Evolutionary conservation across 2,797 vertebrate genomes (phyloP), one percentile per base, ranked within the genome.

Genomic region (Cacajao melanocephalus): DNA sequence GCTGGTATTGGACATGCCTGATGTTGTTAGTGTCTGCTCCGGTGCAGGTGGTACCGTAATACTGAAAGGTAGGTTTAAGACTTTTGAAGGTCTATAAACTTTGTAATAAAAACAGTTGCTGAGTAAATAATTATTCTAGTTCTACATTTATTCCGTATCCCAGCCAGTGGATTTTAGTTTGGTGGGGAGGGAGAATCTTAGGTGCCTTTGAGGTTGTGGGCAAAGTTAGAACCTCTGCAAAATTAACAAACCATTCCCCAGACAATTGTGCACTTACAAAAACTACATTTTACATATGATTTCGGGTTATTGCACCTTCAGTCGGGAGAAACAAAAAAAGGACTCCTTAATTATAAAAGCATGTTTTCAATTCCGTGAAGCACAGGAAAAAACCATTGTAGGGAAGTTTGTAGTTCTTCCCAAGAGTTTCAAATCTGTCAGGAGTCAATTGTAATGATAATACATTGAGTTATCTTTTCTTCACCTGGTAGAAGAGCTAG

Each of bases 1-100:
- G 94, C 99, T 99, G 99, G 98, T 99, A 73, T 96, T 97, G 36
- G 99, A 99, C 75, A 99, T 99, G 99, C 99, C 99, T 0, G 99
- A 99, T 13, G 99, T 99, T 48, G 99, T 99, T 67, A 97, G 88
- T 1, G 2, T 99, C 70, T 93, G 97, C 50, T 97, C 97, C 36
- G 88, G 26, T 3, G 5, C 57, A 13, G 98, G 99, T 81, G 99
- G 99, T 20, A 94, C 75, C 7, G 0, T 98, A 0, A 64, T 98
- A 20, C 98, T 99, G 26, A 99, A 98, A 98, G 99, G 99, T 99
- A 98, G 82, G 91, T n/a, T 17, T 46, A 39, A 64, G 28, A 13
- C 39, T 83, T 88, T 30, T 14, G 67, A 72, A 57, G 86, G 12
- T n/a, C 57, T 81, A 0, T 52, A 44, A 46, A 12, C 58, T 64